Conservation (phyloP, 2,888 invertebrate species). For the Ormyrus rosae region DNA sequence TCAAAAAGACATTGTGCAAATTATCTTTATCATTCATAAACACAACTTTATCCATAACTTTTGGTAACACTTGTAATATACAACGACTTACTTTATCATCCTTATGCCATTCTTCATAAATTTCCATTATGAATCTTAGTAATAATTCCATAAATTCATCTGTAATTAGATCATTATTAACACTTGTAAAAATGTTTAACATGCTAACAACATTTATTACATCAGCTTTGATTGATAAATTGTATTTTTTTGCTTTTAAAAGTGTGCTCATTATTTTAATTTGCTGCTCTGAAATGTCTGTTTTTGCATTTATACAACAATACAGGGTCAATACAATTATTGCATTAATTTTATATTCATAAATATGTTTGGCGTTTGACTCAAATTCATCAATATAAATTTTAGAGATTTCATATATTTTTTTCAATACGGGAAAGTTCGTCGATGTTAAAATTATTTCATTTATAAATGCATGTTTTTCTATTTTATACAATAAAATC, state of each 20-base stretch:
- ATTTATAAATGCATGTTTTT: conserved; percentile 60
- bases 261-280: conserved; percentile 63
- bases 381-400: conserved; percentile 44
- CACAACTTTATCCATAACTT: conserved; percentile 58
- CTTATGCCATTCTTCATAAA: conserved; percentile 65
- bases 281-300: conserved; percentile 60
- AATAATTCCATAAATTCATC: conserved; percentile 58
- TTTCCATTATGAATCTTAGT: conserved; percentile 63
- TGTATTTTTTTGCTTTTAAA: conserved; percentile 64
- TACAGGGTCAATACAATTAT: conserved; percentile 65
- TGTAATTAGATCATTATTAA: conserved; percentile 22
- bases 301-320: conserved; percentile 61
- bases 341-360: conserved; percentile 61
- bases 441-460: conserved; percentile 61
- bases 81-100: conserved; percentile 69
- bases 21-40: conserved; percentile 37
- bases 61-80: conserved; percentile 71
- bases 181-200: conserved; percentile 67
- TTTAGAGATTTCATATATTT: conserved; percentile 50
- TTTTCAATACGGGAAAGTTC: conserved; percentile 61
- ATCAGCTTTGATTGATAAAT: conserved; percentile 60
- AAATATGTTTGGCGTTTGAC: conserved; percentile 13
- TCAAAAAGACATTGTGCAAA: conserved; percentile 51
- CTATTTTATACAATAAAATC: conserved; percentile 61
- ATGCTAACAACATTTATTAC: conserved; percentile 69